A percentile compares a stretch with the other conserved stretches of the same genome.
Conservation (phyloP, 37 sponge, comb jelly and placozoan genomes). For the Spongilla lacustris region DNA sequence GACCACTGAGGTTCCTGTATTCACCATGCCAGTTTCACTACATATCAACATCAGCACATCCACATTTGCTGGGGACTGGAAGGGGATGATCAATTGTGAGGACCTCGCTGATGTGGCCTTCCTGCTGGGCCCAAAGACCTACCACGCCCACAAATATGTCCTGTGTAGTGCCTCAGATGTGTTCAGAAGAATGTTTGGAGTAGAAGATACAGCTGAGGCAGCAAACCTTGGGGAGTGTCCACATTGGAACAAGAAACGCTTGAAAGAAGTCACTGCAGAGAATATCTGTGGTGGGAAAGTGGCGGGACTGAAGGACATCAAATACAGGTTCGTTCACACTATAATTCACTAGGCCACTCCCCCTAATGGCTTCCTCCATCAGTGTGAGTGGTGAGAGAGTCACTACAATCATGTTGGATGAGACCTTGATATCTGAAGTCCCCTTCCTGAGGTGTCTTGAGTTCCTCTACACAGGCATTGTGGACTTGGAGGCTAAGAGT, state of each 20-base stretch:
- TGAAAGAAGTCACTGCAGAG: slow-evolving; percentile 26
- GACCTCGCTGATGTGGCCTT: slow-evolving; percentile 66
- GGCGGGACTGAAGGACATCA: slow-evolving; percentile 46
- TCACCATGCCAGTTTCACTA: too few relatives aligned
- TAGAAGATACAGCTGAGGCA: background rate
- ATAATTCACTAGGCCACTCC: too few relatives aligned
- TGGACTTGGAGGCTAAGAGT: slow-evolving; percentile 55
- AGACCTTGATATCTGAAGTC: slow-evolving; percentile 24
- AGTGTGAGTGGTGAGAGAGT: slow-evolving; percentile 12
- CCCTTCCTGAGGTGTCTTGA: slow-evolving; percentile 51
- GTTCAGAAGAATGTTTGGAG: slow-evolving; percentile 65
- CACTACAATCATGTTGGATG: slow-evolving; percentile 60
- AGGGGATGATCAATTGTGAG: slow-evolving; percentile 24
- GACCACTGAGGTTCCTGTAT: too few relatives aligned
- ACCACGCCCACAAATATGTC: slow-evolving; percentile 62
- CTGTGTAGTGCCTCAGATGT: slow-evolving; percentile 76
- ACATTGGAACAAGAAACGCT: slow-evolving; percentile 40
- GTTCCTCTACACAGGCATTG: slow-evolving; percentile 87
- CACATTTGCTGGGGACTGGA: slow-evolving; percentile 48
- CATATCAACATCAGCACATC: slow-evolving; percentile 76
- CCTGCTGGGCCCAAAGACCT: slow-evolving; percentile 15
- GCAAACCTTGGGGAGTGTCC: slow-evolving; percentile 32
- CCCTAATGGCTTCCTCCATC: background rate
- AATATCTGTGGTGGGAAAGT: slow-evolving; percentile 48
- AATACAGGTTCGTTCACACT: slow-evolving; percentile 26